Evolutionary conservation across 2,797 vertebrate species (phyloP).

Genomic region (Psittacula echo): DNA sequence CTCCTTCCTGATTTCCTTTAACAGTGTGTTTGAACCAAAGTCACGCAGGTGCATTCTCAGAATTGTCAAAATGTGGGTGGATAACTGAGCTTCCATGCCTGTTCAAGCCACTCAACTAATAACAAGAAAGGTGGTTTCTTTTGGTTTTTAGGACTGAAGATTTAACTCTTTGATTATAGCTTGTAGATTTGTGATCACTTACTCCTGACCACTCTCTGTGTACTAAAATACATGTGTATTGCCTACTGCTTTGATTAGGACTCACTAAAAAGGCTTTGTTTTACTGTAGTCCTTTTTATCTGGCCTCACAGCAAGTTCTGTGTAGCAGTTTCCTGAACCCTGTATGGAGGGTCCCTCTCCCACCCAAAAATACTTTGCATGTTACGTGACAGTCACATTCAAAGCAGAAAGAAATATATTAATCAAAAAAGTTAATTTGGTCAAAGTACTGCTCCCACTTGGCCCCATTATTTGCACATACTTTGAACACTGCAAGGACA

Average conservation of each 20-base stretch:
- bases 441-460: not conserved
- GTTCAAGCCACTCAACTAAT: not conserved
- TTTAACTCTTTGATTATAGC: not conserved
- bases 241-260: not conserved
- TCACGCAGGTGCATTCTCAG: not conserved
- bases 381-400: not conserved
- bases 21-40: not conserved
- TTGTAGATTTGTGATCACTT: not conserved
- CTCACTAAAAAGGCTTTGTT: not conserved
- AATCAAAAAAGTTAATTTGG: not conserved
- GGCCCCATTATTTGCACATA: accelerated
- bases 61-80: not conserved
- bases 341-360: not conserved
- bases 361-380: not conserved
- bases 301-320: not conserved
- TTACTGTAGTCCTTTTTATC: not conserved
- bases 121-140: not conserved
- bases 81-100: not conserved
- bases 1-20: not conserved
- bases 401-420: not conserved
- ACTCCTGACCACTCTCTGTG: not conserved
- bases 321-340: not conserved
- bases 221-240: not conserved
- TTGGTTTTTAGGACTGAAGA: not conserved
- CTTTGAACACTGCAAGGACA: not conserved